Conservation (phyloP, 2,113 vertebrate genomes). For the Cacatua alba region DNA sequence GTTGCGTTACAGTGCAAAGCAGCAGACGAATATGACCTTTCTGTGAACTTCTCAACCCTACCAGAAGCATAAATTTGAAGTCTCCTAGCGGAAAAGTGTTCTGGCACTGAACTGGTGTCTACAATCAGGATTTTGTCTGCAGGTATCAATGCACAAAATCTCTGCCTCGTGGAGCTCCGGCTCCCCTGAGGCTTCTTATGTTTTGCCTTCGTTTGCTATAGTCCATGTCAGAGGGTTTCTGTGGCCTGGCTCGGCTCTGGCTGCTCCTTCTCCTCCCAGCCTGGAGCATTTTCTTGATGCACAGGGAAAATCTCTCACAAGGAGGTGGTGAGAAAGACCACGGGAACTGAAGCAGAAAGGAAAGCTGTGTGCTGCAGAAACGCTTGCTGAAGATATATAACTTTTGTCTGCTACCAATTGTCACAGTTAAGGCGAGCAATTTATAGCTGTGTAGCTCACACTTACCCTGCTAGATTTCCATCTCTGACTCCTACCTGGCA, state of each 20-base stretch:
- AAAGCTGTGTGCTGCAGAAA: slow-evolving; percentile 9
- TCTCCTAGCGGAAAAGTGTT: slow-evolving; percentile 55
- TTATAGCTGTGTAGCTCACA: slow-evolving; percentile 5
- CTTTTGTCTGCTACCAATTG: slow-evolving; percentile 54
- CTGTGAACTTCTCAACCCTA: slow-evolving; percentile 66
- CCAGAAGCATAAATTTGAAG: slow-evolving; percentile 66
- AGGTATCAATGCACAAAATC: slow-evolving; percentile 63
- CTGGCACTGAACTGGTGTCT: slow-evolving; percentile 60
- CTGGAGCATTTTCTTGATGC: neutral
- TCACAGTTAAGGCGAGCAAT: slow-evolving; percentile 35
- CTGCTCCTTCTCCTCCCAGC: slow-evolving; percentile 10
- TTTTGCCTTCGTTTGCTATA: slow-evolving; percentile 65
- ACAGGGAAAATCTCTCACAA: neutral
- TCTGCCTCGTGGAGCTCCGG: slow-evolving; percentile 42
- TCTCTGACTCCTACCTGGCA: slow-evolving; percentile 7
- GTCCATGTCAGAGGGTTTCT: slow-evolving; percentile 32
- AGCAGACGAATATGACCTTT: slow-evolving; percentile 56
- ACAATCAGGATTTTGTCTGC: slow-evolving; percentile 74
- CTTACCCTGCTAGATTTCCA: neutral
- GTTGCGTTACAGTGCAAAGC: slow-evolving; percentile 57
- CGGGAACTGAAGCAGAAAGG: neutral
- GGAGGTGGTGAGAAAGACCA: slow-evolving; percentile 39
- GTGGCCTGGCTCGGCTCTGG: neutral
- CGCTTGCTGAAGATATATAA: neutral
- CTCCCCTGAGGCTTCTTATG: slow-evolving; percentile 49